These are phyloP conservation scores for Salvelinus sp. DNA, from an alignment of 2,113 vertebrate species.

Conservation along the genomic window DNA sequence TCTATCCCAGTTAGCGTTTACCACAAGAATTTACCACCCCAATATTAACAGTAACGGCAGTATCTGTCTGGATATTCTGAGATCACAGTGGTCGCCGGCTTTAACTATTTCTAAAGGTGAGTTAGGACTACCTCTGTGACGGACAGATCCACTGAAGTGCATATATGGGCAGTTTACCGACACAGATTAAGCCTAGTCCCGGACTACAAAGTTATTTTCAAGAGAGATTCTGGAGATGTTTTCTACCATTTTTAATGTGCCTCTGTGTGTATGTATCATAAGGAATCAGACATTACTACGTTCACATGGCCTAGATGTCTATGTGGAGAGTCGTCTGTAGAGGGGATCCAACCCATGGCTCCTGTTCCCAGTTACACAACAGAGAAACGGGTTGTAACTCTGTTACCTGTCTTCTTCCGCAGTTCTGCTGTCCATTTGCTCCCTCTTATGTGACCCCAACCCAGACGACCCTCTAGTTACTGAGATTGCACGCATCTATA, in stretches of 20 bases:
- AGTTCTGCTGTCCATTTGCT: conserved; percentile 84
- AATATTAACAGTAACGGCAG: conserved; percentile 85
- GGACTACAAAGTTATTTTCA: no score
- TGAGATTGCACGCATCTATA: conserved; percentile 82
- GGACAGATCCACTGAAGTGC: not conserved
- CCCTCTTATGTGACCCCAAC: conserved; percentile 81
- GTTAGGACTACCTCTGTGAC: not conserved
- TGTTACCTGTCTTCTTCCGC: not conserved
- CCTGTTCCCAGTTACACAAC: not conserved
- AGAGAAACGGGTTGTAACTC: no score
- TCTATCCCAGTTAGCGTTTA: conserved; percentile 73
- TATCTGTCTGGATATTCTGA: conserved; percentile 82
- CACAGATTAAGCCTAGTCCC: no score
- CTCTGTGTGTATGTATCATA: not conserved
- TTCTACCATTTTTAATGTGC: no score
- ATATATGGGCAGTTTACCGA: not conserved
- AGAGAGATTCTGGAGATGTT: no score
- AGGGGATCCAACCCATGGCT: not conserved
- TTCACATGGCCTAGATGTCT: no score
- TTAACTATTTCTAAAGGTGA: conserved; percentile 82
- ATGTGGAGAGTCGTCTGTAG: no score
- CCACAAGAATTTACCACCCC: conserved; percentile 81
- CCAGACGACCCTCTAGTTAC: conserved; percentile 80
- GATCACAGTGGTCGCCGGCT: conserved; percentile 81
- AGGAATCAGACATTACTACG: not conserved